Percentiles rank a stretch among this genome's conserved stretches.
Evolutionary conservation across 2,888 invertebrate genomes (phyloP).

Genomic region (Labia minor): DNA sequence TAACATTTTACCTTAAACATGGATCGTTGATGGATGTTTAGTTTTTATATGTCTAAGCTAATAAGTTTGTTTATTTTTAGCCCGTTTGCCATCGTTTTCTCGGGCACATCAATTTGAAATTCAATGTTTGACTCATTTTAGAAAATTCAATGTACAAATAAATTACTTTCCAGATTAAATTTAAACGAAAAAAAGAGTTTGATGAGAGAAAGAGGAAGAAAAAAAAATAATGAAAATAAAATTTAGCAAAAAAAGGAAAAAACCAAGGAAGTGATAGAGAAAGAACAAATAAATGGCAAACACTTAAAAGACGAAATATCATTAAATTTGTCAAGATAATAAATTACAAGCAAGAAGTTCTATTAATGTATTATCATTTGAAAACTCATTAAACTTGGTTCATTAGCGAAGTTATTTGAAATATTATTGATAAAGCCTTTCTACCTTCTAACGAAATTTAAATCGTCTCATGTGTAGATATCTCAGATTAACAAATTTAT

Average conservation of each 20-base stretch:
- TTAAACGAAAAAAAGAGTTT: neutral
- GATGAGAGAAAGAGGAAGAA: neutral
- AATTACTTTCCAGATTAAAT: conserved; percentile 1
- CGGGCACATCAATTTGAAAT: neutral
- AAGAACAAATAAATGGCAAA: no score
- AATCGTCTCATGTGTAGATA: no score
- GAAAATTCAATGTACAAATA: conserved; percentile 9
- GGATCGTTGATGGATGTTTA: no score
- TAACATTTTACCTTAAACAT: no score
- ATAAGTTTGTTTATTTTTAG: neutral
- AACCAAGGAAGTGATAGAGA: no score
- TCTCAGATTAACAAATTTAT: no score
- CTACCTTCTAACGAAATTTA: no score
- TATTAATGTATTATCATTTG: conserved; percentile 2
- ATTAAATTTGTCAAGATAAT: conserved; percentile 2
- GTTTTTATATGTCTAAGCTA: neutral
- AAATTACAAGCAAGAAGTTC: neutral
- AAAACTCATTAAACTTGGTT: conserved; percentile 13
- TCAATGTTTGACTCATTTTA: neutral
- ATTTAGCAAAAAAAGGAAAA: neutral
- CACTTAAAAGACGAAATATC: neutral
- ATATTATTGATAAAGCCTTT: neutral
- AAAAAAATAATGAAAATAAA: neutral
- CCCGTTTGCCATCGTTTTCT: neutral
- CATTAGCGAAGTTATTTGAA: neutral